A percentile compares a stretch with the other conserved stretches of the same genome.
These are phyloP conservation scores for Propsilocerus akamusi DNA, from an alignment of 1,140 invertebrate genomes.

Conservation along the genomic window DNA sequence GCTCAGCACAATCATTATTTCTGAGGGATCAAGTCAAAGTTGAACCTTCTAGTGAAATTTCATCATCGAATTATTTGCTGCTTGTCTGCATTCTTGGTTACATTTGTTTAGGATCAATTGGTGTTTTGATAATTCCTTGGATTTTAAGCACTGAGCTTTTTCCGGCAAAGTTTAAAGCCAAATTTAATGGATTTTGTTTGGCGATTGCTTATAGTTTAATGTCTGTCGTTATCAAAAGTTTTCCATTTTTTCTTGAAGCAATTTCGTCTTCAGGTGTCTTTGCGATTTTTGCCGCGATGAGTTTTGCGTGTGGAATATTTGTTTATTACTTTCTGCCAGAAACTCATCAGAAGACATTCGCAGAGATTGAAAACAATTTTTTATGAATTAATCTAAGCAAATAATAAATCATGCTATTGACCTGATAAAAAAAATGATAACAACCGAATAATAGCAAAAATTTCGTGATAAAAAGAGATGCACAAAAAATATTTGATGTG, in stretches of 20 bases:
- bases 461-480: too few species aligned
- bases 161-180: constrained; percentile 15
- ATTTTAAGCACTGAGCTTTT: constrained; percentile 31
- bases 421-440: too few species aligned
- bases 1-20: constrained; percentile 9
- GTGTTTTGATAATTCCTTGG: constrained; percentile 42
- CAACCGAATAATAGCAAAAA: too few species aligned
- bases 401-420: too few species aligned
- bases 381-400: too few species aligned
- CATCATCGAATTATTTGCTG: constrained; percentile 17
- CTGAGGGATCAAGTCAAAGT: constrained; percentile 5
- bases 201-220: constrained; percentile 40
- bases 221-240: constrained; percentile 43
- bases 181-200: constrained; percentile 32
- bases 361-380: constrained; percentile 31
- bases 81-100: constrained; percentile 29
- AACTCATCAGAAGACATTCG: constrained; percentile 46
- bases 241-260: constrained; percentile 29
- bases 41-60: too few species aligned
- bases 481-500: too few species aligned
- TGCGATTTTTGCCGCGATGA: constrained; percentile 37
- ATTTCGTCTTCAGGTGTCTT: constrained; percentile 34
- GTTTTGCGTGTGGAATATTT: constrained; percentile 33
- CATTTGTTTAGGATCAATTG: constrained; percentile 31
- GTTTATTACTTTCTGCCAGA: constrained; percentile 47